Percentiles rank a stretch among this genome's conserved stretches.
phyloP scores from a whole-genome alignment of 2,113 vertebrate genomes.

The Chamaea fasciata region DNA sequence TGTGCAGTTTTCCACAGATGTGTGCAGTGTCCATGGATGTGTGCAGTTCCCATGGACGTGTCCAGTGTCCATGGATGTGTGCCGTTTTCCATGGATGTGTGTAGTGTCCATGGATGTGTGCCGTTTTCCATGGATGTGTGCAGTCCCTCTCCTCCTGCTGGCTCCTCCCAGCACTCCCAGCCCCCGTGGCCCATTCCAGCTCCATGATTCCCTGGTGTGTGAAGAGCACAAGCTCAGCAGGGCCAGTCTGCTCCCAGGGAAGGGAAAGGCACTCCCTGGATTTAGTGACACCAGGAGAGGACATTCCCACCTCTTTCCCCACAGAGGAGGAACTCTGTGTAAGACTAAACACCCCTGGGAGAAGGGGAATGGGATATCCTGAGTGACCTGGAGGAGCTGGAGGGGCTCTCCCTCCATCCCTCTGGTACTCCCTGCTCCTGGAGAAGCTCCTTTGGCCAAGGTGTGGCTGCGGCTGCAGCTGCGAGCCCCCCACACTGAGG shows the following conservation, averaged over 20 bases:
- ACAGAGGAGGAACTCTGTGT: background rate
- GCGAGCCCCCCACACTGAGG: fast-evolving
- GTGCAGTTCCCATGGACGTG: too few species aligned
- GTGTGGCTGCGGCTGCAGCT: background rate
- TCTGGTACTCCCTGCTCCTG: background rate
- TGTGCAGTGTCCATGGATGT: too few species aligned
- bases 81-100: background rate
- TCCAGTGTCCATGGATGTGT: background rate
- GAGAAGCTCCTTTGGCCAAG: background rate
- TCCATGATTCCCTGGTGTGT: fast-evolving
- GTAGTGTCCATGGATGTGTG: background rate
- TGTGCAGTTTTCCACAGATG: too few species aligned
- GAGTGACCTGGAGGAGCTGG: background rate
- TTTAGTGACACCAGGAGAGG: background rate
- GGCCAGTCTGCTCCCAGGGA: background rate
- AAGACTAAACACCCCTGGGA: background rate
- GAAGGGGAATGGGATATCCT: background rate
- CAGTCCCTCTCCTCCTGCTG: background rate
- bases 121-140: background rate
- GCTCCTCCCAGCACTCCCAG: background rate
- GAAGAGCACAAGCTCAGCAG: background rate
- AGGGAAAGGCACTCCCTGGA: background rate
- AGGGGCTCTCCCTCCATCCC: background rate
- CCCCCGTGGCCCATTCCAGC: background rate
- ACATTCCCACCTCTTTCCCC: background rate